phyloP scores from a whole-genome alignment of 2,888 invertebrate genomes.

The Digitonthophagus gazella region DNA sequence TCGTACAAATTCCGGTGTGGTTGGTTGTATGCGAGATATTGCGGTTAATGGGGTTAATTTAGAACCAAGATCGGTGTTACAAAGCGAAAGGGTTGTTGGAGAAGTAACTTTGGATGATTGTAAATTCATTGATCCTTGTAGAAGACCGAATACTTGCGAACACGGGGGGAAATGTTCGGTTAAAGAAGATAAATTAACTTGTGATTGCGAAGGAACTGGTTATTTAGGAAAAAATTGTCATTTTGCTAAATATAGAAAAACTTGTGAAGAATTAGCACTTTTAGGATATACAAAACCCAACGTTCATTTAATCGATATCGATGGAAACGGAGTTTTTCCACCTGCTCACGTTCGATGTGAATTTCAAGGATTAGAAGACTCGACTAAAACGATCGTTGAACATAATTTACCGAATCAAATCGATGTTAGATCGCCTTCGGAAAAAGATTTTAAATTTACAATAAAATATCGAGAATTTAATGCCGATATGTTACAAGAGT shows the following conservation, averaged over 20 bases:
- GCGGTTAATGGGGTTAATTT: constrained; percentile 77
- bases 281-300: constrained; percentile 84
- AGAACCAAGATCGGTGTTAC: constrained; percentile 75
- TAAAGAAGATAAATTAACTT: constrained; percentile 81
- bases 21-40: constrained; percentile 90
- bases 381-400: constrained; percentile 84
- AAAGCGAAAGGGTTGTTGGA: constrained; percentile 80
- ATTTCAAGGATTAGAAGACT: constrained; percentile 82
- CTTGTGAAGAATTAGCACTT: constrained; percentile 88
- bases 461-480: constrained; percentile 88
- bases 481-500: constrained; percentile 86
- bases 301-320: constrained; percentile 90
- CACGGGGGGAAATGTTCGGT: constrained; percentile 90
- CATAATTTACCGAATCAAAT: constrained; percentile 90
- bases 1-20: constrained; percentile 72
- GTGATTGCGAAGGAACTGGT: constrained; percentile 87
- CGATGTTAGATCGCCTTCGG: constrained; percentile 76
- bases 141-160: constrained; percentile 86
- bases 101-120: constrained; percentile 90
- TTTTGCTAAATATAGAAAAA: constrained; percentile 86
- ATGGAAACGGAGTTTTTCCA: constrained; percentile 89
- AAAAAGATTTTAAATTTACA: constrained; percentile 78
- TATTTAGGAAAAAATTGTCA: constrained; percentile 94
- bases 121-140: constrained; percentile 85
- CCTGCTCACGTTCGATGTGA: constrained; percentile 91